A percentile compares a stretch with the other conserved stretches of the same genome.
Evolutionary conservation across 53 echinoderm and acorn worm genomes (phyloP).

Genomic region (Holothuria scabra): DNA sequence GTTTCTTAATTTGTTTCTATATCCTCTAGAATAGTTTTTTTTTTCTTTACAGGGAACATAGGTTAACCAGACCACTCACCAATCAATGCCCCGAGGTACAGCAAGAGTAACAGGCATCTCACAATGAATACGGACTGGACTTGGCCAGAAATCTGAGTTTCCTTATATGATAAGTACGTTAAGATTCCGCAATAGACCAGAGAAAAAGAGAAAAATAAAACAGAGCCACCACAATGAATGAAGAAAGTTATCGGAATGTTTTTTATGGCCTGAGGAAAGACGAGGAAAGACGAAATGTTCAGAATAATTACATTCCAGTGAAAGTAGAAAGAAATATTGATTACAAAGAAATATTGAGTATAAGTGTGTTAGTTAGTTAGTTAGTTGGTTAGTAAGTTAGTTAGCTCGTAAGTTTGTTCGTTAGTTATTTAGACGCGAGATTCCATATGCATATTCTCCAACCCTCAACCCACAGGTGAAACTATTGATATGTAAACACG

Average conservation of each 20-base stretch:
- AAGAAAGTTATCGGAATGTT: conserved; percentile 25
- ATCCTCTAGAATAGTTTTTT: no score
- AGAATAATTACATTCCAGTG: not conserved
- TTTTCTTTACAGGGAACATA: no score
- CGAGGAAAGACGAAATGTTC: not conserved
- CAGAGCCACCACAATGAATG: conserved; percentile 24
- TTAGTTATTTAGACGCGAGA: no score
- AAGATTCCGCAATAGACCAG: conserved; percentile 7
- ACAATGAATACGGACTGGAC: not conserved
- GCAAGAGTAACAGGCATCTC: not conserved
- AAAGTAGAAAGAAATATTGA: not conserved
- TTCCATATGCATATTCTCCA: no score
- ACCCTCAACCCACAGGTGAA: no score
- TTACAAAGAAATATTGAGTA: not conserved
- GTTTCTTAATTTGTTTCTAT: no score
- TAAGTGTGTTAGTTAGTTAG: no score
- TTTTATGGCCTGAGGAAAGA: conserved; percentile 6
- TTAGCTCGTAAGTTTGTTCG: no score
- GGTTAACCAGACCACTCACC: no score
- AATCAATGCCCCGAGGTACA: not conserved
- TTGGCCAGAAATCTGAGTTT: not conserved
- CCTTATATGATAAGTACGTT: not conserved
- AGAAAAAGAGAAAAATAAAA: conserved; percentile 12
- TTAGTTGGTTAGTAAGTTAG: no score
- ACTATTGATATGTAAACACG: not conserved